These are phyloP conservation scores for Caenorhabditis imperialis DNA, from an alignment of 2,888 invertebrate species.

Conservation along the genomic window DNA sequence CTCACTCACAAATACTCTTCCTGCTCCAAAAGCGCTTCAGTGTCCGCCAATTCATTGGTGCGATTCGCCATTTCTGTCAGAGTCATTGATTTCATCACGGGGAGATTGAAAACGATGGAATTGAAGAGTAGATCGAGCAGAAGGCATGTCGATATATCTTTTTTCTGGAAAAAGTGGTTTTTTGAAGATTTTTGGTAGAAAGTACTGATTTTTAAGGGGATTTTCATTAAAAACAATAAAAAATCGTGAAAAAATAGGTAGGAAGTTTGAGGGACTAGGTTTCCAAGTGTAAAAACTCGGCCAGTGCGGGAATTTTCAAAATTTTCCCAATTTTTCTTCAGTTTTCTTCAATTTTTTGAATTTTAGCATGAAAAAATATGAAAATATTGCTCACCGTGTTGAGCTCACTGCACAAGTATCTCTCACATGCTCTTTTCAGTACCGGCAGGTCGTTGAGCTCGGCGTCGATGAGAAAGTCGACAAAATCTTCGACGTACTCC, in stretches of 20 bases:
- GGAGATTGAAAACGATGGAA: slow-evolving; percentile 75
- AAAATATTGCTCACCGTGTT: slow-evolving; percentile 63
- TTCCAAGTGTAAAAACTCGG: too few species aligned
- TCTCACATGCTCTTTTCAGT: slow-evolving; percentile 75
- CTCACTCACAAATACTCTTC: slow-evolving; percentile 73
- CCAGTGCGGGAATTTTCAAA: too few species aligned
- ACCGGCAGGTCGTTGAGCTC: slow-evolving; percentile 77
- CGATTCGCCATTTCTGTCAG: slow-evolving; percentile 71
- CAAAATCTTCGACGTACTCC: slow-evolving; percentile 76
- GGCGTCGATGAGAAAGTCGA: slow-evolving; percentile 73
- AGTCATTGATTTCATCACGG: slow-evolving; percentile 78
- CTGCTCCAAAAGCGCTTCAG: slow-evolving; percentile 69
- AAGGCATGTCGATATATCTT: slow-evolving; percentile 73
- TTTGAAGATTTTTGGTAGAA: too few species aligned
- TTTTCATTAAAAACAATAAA: too few species aligned
- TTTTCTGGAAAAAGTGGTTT: slow-evolving; percentile 67
- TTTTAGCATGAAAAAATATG: background rate
- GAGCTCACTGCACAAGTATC: slow-evolving; percentile 77
- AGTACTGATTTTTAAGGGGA: too few species aligned
- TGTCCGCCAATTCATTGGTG: slow-evolving; percentile 67
- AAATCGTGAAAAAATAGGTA: too few species aligned
- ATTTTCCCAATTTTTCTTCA: too few species aligned
- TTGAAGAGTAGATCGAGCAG: slow-evolving; percentile 76
- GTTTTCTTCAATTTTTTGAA: background rate
- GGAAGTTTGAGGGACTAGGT: too few species aligned